A percentile compares a stretch with the other conserved stretches of the same genome.
phyloP scores from a whole-genome alignment of 1,140 invertebrate genomes.

The Piezodorus guildinii region DNA sequence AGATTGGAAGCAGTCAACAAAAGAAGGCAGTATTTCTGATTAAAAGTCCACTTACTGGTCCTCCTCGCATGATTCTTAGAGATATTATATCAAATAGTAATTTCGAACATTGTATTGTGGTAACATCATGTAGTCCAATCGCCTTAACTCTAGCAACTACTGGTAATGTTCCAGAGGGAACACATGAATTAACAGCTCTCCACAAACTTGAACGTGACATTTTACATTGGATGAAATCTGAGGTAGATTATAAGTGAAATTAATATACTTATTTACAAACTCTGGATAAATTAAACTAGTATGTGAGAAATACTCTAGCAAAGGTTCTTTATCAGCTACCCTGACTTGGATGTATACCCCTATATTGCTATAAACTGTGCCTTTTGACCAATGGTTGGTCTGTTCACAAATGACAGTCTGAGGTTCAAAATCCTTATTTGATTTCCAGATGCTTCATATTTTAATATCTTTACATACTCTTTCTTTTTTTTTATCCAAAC shows the following conservation, averaged over 20 bases:
- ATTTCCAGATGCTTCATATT: too few relatives aligned
- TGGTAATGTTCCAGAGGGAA: constrained; percentile 26
- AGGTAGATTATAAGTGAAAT: constrained; percentile 32
- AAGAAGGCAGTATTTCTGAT: constrained; percentile 48
- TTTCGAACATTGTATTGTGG: constrained; percentile 45
- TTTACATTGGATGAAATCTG: constrained; percentile 39
- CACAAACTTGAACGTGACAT: constrained; percentile 35
- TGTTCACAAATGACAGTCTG: too few relatives aligned
- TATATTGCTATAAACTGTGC: too few relatives aligned
- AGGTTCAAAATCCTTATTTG: too few relatives aligned
- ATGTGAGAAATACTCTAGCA: too few relatives aligned
- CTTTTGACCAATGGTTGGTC: too few relatives aligned
- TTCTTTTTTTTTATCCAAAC: too few relatives aligned
- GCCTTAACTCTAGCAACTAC: constrained; percentile 30
- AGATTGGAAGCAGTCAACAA: constrained; percentile 31
- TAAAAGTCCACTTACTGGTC: constrained; percentile 35
- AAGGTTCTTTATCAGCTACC: too few relatives aligned
- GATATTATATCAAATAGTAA: constrained; percentile 42
- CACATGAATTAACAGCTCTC: constrained; percentile 30
- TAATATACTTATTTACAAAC: too few relatives aligned
- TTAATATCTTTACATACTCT: too few relatives aligned
- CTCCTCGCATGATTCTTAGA: constrained; percentile 38
- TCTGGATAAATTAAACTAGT: too few relatives aligned
- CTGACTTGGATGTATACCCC: too few relatives aligned
- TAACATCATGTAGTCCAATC: constrained; percentile 34